These are phyloP conservation scores for Polypterus senegalus DNA, from an alignment of 2,113 vertebrate genomes.

Conservation along the genomic window DNA sequence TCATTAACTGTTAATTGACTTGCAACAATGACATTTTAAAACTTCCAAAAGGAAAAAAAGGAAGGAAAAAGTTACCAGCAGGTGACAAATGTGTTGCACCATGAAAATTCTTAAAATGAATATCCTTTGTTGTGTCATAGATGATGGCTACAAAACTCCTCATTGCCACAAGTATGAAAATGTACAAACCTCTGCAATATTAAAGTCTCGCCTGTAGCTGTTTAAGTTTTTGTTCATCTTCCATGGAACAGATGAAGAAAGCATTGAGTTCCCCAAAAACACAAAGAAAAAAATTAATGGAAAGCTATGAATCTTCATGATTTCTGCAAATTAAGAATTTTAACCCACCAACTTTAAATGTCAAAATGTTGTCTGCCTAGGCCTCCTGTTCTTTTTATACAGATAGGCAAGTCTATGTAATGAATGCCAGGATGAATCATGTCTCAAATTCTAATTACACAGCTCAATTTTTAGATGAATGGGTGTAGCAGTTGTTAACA, in stretches of 20 bases:
- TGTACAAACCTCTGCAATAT: neutral
- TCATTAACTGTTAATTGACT: no score
- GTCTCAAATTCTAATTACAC: slow-evolving; percentile 7
- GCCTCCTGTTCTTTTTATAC: slow-evolving; percentile 1
- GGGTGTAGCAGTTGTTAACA: neutral
- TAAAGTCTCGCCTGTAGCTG: neutral
- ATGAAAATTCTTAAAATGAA: neutral
- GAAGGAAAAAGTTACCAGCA: no score
- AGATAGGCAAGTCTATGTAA: slow-evolving; percentile 4
- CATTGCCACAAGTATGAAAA: no score
- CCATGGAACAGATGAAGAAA: neutral
- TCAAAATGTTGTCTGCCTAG: neutral
- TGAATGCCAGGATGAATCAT: slow-evolving; percentile 6
- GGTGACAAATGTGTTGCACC: neutral
- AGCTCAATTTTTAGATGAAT: neutral
- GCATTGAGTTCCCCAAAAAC: neutral
- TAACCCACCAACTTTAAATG: neutral
- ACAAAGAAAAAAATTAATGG: neutral
- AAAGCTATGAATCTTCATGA: neutral
- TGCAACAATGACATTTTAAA: neutral
- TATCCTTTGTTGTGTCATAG: no score
- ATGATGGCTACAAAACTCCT: no score
- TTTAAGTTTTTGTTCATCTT: neutral
- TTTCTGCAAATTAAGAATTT: neutral
- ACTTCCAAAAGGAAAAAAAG: no score